These are phyloP conservation scores for Tachysurus fulvidraco DNA, from an alignment of 2,113 vertebrate species.

Conservation along the genomic window DNA sequence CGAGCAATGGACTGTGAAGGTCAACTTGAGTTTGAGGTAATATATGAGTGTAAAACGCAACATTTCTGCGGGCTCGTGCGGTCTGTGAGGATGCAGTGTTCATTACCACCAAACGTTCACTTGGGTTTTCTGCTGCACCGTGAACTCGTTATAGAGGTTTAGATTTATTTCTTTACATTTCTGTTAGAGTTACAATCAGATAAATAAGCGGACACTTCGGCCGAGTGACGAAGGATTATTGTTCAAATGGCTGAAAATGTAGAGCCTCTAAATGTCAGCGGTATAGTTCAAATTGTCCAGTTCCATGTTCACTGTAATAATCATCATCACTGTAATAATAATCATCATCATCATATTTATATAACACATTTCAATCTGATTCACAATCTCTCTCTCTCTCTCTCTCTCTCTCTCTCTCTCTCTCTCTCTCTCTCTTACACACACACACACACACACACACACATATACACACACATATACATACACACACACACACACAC, in stretches of 20 bases:
- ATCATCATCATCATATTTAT: too few relatives aligned
- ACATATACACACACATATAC: too few relatives aligned
- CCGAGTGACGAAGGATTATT: not conserved
- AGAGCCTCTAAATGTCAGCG: not conserved
- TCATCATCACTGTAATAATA: too few relatives aligned
- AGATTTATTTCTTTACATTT: not conserved
- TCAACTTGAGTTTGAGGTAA: not conserved
- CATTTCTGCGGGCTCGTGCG: not conserved
- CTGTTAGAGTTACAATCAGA: not conserved
- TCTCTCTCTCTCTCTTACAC: too few relatives aligned
- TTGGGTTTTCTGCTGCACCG: not conserved
- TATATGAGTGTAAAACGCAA: not conserved
- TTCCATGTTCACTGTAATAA: too few relatives aligned
- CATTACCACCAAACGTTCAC: not conserved
- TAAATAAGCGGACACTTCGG: not conserved
- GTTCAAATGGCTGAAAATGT: not conserved
- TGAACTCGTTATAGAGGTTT: not conserved
- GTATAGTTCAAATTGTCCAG: too few relatives aligned
- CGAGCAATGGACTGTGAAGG: not conserved
- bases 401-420: too few relatives aligned
- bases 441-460: too few relatives aligned
- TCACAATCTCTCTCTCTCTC: too few relatives aligned
- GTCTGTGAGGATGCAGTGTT: not conserved
- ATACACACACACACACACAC: too few relatives aligned
- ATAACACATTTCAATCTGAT: too few relatives aligned